A percentile compares a stretch with the other conserved stretches of the same genome.
These are phyloP conservation scores for Drosophila sulfurigaster DNA, from an alignment of 1,140 invertebrate genomes.

Conservation along the genomic window DNA sequence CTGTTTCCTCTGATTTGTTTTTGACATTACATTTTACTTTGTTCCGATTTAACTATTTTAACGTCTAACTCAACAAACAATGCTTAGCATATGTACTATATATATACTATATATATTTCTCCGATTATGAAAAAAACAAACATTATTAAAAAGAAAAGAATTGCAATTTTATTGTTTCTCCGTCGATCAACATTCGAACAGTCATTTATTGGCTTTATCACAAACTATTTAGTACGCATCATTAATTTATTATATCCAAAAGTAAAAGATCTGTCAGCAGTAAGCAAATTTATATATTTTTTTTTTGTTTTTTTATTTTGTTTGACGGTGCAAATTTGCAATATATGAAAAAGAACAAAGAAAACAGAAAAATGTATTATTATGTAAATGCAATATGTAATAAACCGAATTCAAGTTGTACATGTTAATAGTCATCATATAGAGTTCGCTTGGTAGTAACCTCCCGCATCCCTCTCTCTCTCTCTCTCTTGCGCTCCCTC, in stretches of 20 bases:
- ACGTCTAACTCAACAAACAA: conserved; percentile 5
- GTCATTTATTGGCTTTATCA: conserved; percentile 14
- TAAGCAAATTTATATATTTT: conserved; percentile 9
- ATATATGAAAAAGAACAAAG: conserved; percentile 15
- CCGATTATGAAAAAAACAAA: neutral
- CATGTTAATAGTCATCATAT: conserved; percentile 31
- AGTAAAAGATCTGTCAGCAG: conserved; percentile 5
- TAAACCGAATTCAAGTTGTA: conserved; percentile 37
- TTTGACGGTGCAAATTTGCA: conserved; percentile 39
- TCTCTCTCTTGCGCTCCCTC: too few species aligned
- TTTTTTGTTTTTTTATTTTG: conserved; percentile 4
- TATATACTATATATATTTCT: neutral
- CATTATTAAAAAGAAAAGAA: neutral
- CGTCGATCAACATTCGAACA: neutral
- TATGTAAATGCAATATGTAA: conserved; percentile 48
- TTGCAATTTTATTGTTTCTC: conserved; percentile 4
- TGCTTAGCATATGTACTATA: conserved; percentile 19
- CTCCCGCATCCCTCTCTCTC: conserved; percentile 1
- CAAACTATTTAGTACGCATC: conserved; percentile 20
- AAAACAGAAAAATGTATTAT: conserved; percentile 14
- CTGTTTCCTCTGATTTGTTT: neutral
- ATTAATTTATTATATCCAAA: conserved; percentile 22
- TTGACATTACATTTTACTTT: conserved; percentile 1
- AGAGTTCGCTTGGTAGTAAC: conserved; percentile 14
- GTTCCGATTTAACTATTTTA: neutral